Evolutionary conservation across 2,113 vertebrate genomes (phyloP), one percentile per base, ranked within the genome.

Genomic region (Gopherus flavomarginatus): DNA sequence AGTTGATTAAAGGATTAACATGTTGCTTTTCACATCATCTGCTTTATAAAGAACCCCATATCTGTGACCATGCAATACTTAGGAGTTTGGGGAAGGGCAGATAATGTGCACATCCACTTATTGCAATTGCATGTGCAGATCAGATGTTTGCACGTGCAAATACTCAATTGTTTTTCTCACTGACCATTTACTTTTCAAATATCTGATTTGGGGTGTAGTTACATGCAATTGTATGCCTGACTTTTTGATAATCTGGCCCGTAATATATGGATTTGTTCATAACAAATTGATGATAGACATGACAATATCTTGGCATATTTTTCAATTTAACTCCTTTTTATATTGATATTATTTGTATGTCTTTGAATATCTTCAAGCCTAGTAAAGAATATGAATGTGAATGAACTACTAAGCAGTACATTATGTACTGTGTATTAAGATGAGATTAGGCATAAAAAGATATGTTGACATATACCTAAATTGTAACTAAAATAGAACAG

Each of bases 221-320:
- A 7, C 54, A 29, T 26, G 31, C 24, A 92, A 19, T 4, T 31
- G 81, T 89, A 53, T 52, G 22, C 26, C 59, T 56, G 44, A 77
- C 62, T 89, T 96, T 91, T 93, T 87, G 81, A 96, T 89, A 72
- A 77, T 77, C 52, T 84, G 92, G 59, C 80, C 85, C 56, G 22
- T 84, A 93, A 92, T 82, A 85, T 62, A 84, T 29, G 80, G 49
- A 5, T 5, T 11, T 89, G 10, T 56, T 91, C 85, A 94, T 93
- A 47, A 85, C 53, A 81, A 4, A 81, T 35, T 44, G 49, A n/a
- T 90, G 49, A 29, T 6, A 82, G 80, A 65, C 54, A 50, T 10
- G 87, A 27, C 53, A 91, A 12, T 24, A 85, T 79, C 84, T 91
- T 85, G 86, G 72, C 5, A 1, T 54, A 57, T 80, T 90, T 91